Base-by-base conservation (phyloP, 2,113 vertebrate species). In the Urocitellus parryii region DNA sequence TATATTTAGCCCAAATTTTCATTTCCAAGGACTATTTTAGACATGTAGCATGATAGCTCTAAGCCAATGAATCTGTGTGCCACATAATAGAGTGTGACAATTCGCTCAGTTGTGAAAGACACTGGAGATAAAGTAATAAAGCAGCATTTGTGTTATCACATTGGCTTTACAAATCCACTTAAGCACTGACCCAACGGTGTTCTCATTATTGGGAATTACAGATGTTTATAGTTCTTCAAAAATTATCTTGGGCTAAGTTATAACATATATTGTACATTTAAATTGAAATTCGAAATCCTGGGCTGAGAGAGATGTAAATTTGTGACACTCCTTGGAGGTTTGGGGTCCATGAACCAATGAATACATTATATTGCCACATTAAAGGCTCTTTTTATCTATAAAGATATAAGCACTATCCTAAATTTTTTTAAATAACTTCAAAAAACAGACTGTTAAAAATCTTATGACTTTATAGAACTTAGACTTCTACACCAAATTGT, bases 21-120 rank as follows among this genome's bases (percentile, higher is more conserved):
- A 96, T 90, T 96, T 96, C 97, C 96, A 85, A 79, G 93, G 80
- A 95, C 88, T 3, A 0, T 94, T 96, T 96, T 94, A 95, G 96
- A 96, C 87, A 94, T 96, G 92, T 56, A 78, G 51, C 42, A 13
- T 53, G 91, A 92, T 96, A 91, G 77, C 74, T 77, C 45, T 82
- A 90, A 84, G 94, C 96, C 77, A 89, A 17, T 95, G 93, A 86
- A 96, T 96, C 91, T 97, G 94, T 95, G 96, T 93, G 85, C 37
- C 93, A 77, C 87, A 92, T 96, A 96, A 97, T 82, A 94, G 96
- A 97, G 96, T 97, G 97, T 96, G 97, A 97, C 97, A 96, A 76
- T 97, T 83, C 92, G 63, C 84, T 96, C 92, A 82, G 84, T 96
- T 96, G 95, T 98, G 96, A 98, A 97, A 97, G 96, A 96, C 85